These are phyloP conservation scores for Lingula anatina DNA, from an alignment of 2,888 invertebrate genomes.

Conservation along the genomic window DNA sequence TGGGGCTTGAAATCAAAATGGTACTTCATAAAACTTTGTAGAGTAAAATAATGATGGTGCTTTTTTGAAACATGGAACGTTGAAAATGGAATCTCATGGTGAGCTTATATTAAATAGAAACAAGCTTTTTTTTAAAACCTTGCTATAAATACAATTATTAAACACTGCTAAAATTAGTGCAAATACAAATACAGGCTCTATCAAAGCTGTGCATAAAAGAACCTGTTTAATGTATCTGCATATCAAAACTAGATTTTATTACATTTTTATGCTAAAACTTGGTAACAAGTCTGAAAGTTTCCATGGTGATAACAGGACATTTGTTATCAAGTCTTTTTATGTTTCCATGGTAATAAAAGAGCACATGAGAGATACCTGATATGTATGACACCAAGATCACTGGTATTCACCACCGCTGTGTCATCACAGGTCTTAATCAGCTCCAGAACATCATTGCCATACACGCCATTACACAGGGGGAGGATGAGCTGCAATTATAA, in stretches of 20 bases:
- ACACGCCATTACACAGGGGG: conserved; percentile 66
- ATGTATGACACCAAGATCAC: conserved; percentile 67
- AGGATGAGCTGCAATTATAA: conserved; percentile 33
- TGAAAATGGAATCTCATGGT: no score
- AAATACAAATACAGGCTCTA: neutral
- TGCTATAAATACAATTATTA: neutral
- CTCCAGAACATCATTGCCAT: conserved; percentile 63
- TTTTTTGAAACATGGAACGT: conserved; percentile 1
- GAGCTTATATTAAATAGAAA: no score
- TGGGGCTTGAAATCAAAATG: neutral
- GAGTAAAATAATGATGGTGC: neutral
- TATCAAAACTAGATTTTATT: no score
- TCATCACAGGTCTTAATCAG: conserved; percentile 70
- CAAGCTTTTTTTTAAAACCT: no score
- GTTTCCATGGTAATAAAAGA: no score
- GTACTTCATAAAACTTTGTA: neutral
- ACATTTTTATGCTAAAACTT: no score
- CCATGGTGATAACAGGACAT: no score
- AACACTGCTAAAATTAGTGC: neutral
- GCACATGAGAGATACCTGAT: conserved; percentile 61
- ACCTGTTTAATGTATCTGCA: no score
- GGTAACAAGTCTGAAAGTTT: no score
- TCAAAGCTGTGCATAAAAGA: neutral
- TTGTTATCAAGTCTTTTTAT: no score
- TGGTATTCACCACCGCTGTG: conserved; percentile 62